Conservation (phyloP, 1,140 invertebrate species). For the Amphibalanus amphitrite region DNA sequence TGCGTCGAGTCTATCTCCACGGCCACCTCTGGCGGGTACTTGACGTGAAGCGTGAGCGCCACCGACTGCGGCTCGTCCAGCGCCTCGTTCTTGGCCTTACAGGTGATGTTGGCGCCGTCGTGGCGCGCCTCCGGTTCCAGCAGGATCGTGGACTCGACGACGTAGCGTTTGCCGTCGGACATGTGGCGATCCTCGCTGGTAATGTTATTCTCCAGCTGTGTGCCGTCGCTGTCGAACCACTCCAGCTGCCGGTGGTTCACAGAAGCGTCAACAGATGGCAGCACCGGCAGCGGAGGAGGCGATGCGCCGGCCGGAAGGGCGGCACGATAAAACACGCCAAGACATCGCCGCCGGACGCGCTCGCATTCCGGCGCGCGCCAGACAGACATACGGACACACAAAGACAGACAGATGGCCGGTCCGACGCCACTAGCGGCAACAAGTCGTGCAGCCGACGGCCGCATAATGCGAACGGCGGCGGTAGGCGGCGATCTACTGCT, state of each 20-base stretch:
- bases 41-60: conserved; percentile 15
- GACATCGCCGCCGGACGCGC: too few relatives aligned
- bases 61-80: conserved; percentile 14
- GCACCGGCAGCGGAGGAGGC: background rate
- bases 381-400: too few relatives aligned
- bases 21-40: conserved; percentile 15
- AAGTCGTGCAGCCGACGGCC: too few relatives aligned
- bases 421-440: too few relatives aligned
- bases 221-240: conserved; percentile 68
- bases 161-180: background rate
- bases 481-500: too few relatives aligned
- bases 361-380: too few relatives aligned
- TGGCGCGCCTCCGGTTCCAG: conserved; percentile 13
- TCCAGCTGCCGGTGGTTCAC: conserved; percentile 43
- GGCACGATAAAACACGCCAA: too few relatives aligned
- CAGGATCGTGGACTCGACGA: background rate
- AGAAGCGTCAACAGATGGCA: conserved; percentile 11
- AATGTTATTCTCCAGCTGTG: conserved; percentile 18
- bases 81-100: conserved; percentile 12
- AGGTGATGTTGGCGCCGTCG: conserved; percentile 16
- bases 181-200: background rate
- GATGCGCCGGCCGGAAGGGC: too few relatives aligned
- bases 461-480: too few relatives aligned
- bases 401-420: too few relatives aligned
- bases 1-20: conserved; percentile 15